Evolutionary conservation across 1,140 invertebrate genomes (phyloP), one percentile per base, ranked within the genome.

Genomic region (Heliconius nattereri): DNA sequence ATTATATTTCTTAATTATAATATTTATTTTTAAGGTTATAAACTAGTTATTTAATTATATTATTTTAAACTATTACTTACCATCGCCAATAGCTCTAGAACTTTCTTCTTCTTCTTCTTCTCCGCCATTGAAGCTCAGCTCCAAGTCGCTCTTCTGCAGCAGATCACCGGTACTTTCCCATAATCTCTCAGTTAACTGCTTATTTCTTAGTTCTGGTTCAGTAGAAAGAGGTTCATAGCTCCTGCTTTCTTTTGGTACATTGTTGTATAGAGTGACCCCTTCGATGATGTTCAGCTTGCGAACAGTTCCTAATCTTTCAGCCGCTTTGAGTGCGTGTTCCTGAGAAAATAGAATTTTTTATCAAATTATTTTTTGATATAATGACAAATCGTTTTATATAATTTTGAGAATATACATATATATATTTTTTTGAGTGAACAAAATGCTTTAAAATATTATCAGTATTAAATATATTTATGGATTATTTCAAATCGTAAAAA

Each of bases 231-330:
- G 23, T 37, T 93, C 92, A 35, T 90, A 81, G 49, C 89, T 91
- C 73, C 86, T 88, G 26, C 84, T 85, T 80, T 93, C 89, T 57
- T 87, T 89, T 1, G 91, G 89, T 7, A 80, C 86, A 78, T 85
- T 92, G 81, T 94, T 94, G 76, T 92, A 83, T 16, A 93, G 81
- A 7, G 91, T 91, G 0, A 94, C 75, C 5, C 92, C 91, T 23
- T 93, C 91, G 11, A 88, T 78, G 35, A 94, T 85, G 16, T 91
- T 89, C 70, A 94, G 77, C 78, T 91, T 89, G 16, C 92, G 87
- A 6, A 90, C 86, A 8, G 90, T 84, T 6, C 88, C 83, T 2
- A 93, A 81, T 73, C 90, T 83, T 52, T 92, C 90, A 8, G 90
- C 84, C 1, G 86, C 88, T 82, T 89, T 90, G 0, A 92, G 79